Conservation (phyloP, 1,140 invertebrate species). For the Saxidomus purpurata region DNA sequence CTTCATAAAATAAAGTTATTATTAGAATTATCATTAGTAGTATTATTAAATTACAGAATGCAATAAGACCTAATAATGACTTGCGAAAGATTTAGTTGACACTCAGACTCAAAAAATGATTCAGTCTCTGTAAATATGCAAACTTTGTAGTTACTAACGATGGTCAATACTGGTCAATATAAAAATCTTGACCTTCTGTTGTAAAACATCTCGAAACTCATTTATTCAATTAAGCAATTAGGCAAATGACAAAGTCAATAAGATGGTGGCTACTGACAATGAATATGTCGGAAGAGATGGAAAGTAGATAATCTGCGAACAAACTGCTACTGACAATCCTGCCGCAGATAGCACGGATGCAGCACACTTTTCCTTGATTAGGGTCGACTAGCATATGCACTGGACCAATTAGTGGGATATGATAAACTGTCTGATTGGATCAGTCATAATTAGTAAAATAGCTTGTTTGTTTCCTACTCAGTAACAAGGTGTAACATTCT, state of each 20-base stretch:
- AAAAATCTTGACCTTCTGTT: background rate
- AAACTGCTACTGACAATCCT: constrained; percentile 28
- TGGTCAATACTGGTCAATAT: background rate
- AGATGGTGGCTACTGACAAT: background rate
- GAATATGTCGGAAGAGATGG: background rate
- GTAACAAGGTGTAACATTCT: constrained; percentile 35
- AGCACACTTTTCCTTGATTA: constrained; percentile 40
- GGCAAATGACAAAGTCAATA: background rate
- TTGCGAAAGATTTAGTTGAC: no score
- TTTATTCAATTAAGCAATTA: constrained; percentile 28
- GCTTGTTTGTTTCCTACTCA: background rate
- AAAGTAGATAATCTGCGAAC: constrained; percentile 12
- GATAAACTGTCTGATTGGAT: constrained; percentile 34
- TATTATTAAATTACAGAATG: no score
- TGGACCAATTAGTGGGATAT: constrained; percentile 44
- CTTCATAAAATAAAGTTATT: no score
- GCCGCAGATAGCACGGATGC: background rate
- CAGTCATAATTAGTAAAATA: constrained; percentile 17
- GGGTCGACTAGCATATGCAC: constrained; percentile 47
- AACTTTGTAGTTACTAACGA: background rate
- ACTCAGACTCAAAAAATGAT: no score
- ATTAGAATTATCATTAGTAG: no score
- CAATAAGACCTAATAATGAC: no score
- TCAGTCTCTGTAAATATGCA: no score
- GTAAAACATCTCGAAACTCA: background rate